Conservation (phyloP, 1,140 invertebrate genomes). For the Proctacanthus coquilletti region DNA sequence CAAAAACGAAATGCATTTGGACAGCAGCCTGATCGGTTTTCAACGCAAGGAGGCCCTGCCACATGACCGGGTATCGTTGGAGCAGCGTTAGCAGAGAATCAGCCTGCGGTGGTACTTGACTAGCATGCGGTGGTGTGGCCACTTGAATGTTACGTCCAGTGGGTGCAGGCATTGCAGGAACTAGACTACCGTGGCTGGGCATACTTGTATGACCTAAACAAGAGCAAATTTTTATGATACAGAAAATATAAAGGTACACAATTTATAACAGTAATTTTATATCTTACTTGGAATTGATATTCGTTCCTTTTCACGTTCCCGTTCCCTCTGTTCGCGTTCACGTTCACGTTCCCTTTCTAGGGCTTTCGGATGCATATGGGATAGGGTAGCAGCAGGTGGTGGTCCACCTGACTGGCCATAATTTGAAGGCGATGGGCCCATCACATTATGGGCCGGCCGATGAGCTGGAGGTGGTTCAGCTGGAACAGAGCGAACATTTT, state of each 20-base stretch:
- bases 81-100: slow-evolving; percentile 64
- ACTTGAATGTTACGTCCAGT: slow-evolving; percentile 38
- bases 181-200: slow-evolving; percentile 8
- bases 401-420: no score
- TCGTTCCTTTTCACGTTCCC: slow-evolving; percentile 12
- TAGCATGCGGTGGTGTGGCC: slow-evolving; percentile 52
- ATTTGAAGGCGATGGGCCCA: slow-evolving; percentile 22
- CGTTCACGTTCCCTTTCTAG: slow-evolving; percentile 15
- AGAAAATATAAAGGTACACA: no score
- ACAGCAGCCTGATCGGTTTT: slow-evolving; percentile 94
- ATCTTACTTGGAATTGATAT: slow-evolving; percentile 9
- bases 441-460: slow-evolving; percentile 32
- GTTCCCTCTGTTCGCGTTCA: slow-evolving; percentile 10
- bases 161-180: slow-evolving; percentile 9
- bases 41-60: slow-evolving; percentile 85
- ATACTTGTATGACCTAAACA: slow-evolving; percentile 7
- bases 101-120: slow-evolving; percentile 56
- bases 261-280: background rate
- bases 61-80: slow-evolving; percentile 84
- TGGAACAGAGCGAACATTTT: slow-evolving; percentile 15
- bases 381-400: slow-evolving; percentile 11
- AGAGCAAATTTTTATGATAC: no score
- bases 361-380: slow-evolving; percentile 2
- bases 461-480: slow-evolving; percentile 48
- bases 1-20: slow-evolving; percentile 96